Conservation (phyloP, 2,113 vertebrate genomes). For the Lipotes vexillifer region DNA sequence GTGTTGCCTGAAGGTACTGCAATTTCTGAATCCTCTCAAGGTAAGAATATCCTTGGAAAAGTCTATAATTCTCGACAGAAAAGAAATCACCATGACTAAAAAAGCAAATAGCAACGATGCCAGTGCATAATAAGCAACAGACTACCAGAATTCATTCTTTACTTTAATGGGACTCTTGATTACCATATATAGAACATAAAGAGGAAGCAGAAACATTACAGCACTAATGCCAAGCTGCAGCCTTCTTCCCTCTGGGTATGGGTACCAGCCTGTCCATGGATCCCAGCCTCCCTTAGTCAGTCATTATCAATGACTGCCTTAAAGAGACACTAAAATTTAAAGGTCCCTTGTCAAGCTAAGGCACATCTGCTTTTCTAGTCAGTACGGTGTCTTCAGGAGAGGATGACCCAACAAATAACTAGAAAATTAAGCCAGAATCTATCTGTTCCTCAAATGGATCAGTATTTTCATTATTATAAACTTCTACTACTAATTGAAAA, state of each 20-base stretch:
- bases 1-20: slow-evolving; percentile 36
- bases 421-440: not conserved
- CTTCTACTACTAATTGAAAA: not conserved
- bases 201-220: not conserved
- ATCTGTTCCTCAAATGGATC: not conserved
- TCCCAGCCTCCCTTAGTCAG: not conserved
- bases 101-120: slow-evolving; percentile 48
- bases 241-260: not conserved
- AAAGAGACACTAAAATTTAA: not conserved
- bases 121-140: slow-evolving; percentile 44
- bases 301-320: not conserved
- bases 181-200: slow-evolving; percentile 35
- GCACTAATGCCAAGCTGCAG: not conserved
- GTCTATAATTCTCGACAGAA: slow-evolving; percentile 53
- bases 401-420: not conserved
- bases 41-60: slow-evolving; percentile 59
- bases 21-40: slow-evolving; percentile 44
- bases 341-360: not conserved
- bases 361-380: not conserved
- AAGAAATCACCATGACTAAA: slow-evolving; percentile 22
- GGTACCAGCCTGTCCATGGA: not conserved
- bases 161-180: slow-evolving; percentile 54
- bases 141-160: slow-evolving; percentile 55
- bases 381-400: not conserved
- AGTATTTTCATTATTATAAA: not conserved